Percentiles rank a stretch among this genome's conserved stretches.
Evolutionary conservation across 2,888 invertebrate genomes (phyloP).

Genomic region (Polylopha cassiicola): DNA sequence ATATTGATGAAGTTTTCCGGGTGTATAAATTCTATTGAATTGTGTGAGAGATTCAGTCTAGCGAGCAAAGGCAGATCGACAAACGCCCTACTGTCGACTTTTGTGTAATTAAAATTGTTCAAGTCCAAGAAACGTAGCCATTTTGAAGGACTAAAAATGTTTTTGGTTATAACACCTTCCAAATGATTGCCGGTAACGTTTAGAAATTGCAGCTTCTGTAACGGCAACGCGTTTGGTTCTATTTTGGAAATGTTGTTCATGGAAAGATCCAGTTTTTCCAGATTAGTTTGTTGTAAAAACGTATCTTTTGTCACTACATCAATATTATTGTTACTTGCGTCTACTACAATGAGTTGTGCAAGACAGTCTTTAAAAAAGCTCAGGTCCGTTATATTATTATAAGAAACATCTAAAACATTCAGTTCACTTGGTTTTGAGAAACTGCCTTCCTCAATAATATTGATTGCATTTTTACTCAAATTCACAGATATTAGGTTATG

Average conservation of each 20-base stretch:
- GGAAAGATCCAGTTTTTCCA: constrained; percentile 53
- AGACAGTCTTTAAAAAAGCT: constrained; percentile 43
- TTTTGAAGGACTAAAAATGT: constrained; percentile 52
- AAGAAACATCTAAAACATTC: constrained; percentile 48
- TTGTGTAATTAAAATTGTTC: constrained; percentile 44
- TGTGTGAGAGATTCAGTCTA: constrained; percentile 54
- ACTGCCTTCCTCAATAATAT: constrained; percentile 37
- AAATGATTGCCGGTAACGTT: constrained; percentile 45
- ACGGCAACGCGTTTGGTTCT: constrained; percentile 46
- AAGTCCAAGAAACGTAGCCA: constrained; percentile 53
- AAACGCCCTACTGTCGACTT: constrained; percentile 48
- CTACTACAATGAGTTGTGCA: constrained; percentile 43
- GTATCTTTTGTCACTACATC: constrained; percentile 30
- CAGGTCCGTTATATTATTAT: constrained; percentile 42
- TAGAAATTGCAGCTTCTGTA: constrained; percentile 53
- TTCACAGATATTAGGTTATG: constrained; percentile 40
- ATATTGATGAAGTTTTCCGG: constrained; percentile 47
- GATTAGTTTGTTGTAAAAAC: constrained; percentile 40
- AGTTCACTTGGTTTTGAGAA: constrained; percentile 38
- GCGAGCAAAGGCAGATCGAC: constrained; percentile 49
- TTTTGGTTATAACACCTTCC: constrained; percentile 37
- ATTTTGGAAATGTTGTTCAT: constrained; percentile 47
- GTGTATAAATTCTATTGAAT: constrained; percentile 43
- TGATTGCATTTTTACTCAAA: constrained; percentile 49
- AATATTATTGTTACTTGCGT: constrained; percentile 49